Evolutionary conservation across 2,113 vertebrate species (phyloP), one percentile per base, ranked within the genome.

Genomic region (Scatophagus argus): DNA sequence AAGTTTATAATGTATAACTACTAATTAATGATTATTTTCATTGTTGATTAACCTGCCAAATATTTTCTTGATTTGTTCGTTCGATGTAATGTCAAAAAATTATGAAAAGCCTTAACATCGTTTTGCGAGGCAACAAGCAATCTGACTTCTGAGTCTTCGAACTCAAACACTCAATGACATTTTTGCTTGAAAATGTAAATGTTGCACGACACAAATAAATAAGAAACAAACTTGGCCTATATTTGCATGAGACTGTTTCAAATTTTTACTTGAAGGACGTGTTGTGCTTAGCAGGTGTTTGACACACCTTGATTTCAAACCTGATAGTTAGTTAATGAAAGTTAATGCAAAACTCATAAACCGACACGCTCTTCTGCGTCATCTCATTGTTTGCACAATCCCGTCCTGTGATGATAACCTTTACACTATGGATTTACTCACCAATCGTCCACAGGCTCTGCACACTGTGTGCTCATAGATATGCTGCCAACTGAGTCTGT

Each of bases 401-500:
- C 39, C 9, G 51, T 41, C 34, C 10, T 46, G 58, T 58, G 56
- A 49, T 14, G 27, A 56, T 73, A 31, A 80, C 51, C 34, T 8
- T 56, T 17, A 36, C 36, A 29, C 58, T 6, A 34, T 41, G 44
- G 27, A 69, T 8, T 75, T 64, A 84, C 72, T 84, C 76, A 80
- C 49, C 39, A 14, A 41, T 46, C 0, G n/a, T 44, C n/a, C 62
- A 61, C 49, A 13, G 29, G 16, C 19, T 38, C 23, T 31, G 31
- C 4, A 51, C 39, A 34, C 38, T 17, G 52, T 12, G 54, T 49
- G 56, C 62, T 54, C 59, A n/a, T 1, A 8, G 5, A 5, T 17
- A 34, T 3, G 12, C 43, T 32, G 23, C 23, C 31, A 29, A 4
- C 41, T 21, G 14, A 7, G 25, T 59, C 13, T 31, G 10, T 54